Base-by-base conservation (phyloP, 2,888 invertebrate genomes). In the Omphaloscelis lunosa region DNA sequence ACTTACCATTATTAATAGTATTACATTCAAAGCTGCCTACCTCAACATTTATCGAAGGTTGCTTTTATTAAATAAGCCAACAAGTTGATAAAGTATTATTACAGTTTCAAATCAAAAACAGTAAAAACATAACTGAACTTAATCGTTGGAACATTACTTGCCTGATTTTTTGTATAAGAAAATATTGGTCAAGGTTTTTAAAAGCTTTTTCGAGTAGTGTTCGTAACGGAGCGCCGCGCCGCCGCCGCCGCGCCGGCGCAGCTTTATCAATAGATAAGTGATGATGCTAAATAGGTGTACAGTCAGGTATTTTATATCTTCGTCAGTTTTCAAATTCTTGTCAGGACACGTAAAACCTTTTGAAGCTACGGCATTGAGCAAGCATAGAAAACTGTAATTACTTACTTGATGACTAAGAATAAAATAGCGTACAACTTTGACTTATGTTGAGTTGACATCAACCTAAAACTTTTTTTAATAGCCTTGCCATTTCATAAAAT, bases 1-100 rank as follows among this genome's bases (percentile, higher is more conserved):
- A 56, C 48, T n/a, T n/a, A n/a, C n/a, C 58, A 58, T 51, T 76
- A 76, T 61, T 67, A 45, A 61, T 79, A 58, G 53, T 61, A 56
- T 51, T 34, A 62, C 62, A 59, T 68, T 68, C 48, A 17, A 70
- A 79, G 58, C 23, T 63, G 72, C 75, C 86, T 82, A 83, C 75
- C 75, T 75, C 83, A 82, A 84, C 75, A 86, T 79, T 68, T 56
- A 48, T 45, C 1, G 72, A 78, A 82, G 72, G 66, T 48, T 63
- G 53, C 29, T 17, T 27, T 45, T 71, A 59, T n/a, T 72, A 59
- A 63, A 59, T 63, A 59, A 63, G 29, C 51, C 29, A 39, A 53
- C n/a, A 11, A 34, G 23, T 59, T 73, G 2, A 53, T 65, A 63
- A 34, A 2, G n/a, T 56, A 41, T 15, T 59, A 61, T 39, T 48